Percentiles rank a stretch among this genome's conserved stretches.
Evolutionary conservation across 2,113 vertebrate genomes (phyloP).

Genomic region (Bungarus multicinctus): DNA sequence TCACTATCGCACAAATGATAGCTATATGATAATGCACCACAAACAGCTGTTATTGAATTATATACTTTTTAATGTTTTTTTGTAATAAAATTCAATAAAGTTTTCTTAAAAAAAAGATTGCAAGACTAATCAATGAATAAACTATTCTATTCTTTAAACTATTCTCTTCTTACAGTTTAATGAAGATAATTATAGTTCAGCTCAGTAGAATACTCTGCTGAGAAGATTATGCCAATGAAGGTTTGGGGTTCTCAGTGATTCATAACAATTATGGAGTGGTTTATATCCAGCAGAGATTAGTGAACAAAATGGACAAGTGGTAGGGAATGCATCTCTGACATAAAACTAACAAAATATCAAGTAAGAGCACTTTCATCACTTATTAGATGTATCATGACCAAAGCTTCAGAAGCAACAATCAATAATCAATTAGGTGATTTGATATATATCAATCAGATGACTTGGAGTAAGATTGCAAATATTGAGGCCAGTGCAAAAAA

Average conservation of each 20-base stretch:
- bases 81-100: no score
- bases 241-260: neutral
- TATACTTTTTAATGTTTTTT: no score
- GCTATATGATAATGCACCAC: no score
- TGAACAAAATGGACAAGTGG: neutral
- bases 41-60: no score
- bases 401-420: neutral
- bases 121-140: no score
- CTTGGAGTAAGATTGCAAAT: neutral
- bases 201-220: neutral
- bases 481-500: neutral
- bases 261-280: neutral
- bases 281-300: neutral
- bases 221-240: neutral
- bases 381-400: neutral
- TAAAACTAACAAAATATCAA: neutral
- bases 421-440: neutral
- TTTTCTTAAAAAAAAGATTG: no score
- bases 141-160: no score
- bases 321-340: neutral
- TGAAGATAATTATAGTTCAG: no score
- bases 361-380: no score
- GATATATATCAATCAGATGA: neutral
- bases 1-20: no score
- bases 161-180: neutral